Evolutionary conservation across 2,113 vertebrate species (phyloP).

Genomic region (Blennius ocellaris): DNA sequence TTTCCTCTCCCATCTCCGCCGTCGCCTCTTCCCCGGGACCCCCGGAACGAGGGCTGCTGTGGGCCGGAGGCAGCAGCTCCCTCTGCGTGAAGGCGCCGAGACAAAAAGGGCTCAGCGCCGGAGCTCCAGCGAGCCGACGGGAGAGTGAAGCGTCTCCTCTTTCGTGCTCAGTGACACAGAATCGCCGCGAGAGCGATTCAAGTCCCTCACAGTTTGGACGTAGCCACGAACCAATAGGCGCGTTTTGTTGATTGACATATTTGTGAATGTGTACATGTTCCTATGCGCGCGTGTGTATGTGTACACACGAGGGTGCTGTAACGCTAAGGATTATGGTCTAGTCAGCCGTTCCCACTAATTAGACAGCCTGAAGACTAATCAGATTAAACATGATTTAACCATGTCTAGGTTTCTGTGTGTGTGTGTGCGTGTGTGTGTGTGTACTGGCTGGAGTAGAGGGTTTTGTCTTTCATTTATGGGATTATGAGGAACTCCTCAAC

Average conservation of each 20-base stretch:
- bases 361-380: conserved; percentile 81
- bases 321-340: conserved; percentile 75
- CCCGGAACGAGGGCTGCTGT: conserved; percentile 73
- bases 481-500: conserved; percentile 76
- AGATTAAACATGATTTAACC: conserved; percentile 84
- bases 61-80: conserved; percentile 68
- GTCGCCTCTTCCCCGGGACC: conserved; percentile 54
- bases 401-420: conserved; percentile 79
- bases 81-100: conserved; percentile 69
- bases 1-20: conserved; percentile 79
- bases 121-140: neutral
- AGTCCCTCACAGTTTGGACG: neutral
- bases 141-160: too few relatives aligned
- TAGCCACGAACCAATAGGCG: neutral
- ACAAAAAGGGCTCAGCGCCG: conserved; percentile 14
- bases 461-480: conserved; percentile 78
- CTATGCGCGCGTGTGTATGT: conserved; percentile 24
- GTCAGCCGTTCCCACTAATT: conserved; percentile 79
- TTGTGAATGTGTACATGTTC: conserved; percentile 28
- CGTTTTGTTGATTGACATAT: neutral
- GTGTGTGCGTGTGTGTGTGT: conserved; percentile 50
- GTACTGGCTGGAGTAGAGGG: conserved; percentile 56
- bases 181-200: too few relatives aligned
- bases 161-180: too few relatives aligned
- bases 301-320: conserved; percentile 64